A percentile compares a stretch with the other conserved stretches of the same genome.
These are phyloP conservation scores for Intellagama lesueurii DNA, from an alignment of 2,797 vertebrate genomes.

Conservation along the genomic window DNA sequence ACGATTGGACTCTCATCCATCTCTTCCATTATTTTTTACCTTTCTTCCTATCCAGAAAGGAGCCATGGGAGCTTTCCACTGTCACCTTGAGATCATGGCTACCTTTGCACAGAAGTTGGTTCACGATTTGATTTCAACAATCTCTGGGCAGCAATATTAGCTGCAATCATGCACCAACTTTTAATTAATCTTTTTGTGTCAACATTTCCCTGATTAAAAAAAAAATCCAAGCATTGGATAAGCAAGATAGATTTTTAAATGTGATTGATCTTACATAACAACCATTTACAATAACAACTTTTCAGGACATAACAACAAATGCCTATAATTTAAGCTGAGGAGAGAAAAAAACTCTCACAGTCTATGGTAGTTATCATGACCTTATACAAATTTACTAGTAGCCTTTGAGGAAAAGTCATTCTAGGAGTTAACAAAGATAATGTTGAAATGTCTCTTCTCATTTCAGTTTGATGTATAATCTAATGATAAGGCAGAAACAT, in stretches of 20 bases:
- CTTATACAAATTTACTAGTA: slow-evolving; percentile 26
- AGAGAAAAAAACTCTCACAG: neutral
- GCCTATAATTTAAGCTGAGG: neutral
- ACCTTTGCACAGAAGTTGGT: neutral
- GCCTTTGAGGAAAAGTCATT: slow-evolving; percentile 44
- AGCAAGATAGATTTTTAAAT: neutral
- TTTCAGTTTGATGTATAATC: slow-evolving; percentile 51
- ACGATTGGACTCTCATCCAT: neutral
- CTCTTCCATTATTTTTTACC: neutral
- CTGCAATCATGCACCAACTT: neutral
- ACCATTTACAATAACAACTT: neutral
- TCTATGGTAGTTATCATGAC: slow-evolving; percentile 21
- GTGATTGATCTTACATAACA: neutral
- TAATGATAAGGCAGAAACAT: slow-evolving; percentile 43
- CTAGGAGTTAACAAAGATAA: slow-evolving; percentile 51
- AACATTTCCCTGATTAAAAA: neutral
- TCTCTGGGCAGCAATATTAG: neutral
- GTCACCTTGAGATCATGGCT: neutral
- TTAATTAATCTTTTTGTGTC: neutral
- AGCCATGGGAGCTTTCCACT: neutral
- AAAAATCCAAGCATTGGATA: neutral
- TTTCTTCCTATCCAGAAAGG: neutral
- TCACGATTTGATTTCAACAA: neutral
- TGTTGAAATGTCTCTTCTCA: slow-evolving; percentile 49
- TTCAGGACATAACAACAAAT: neutral